Evolutionary conservation across 2,113 vertebrate genomes (phyloP).

Genomic region (Gymnogyps californianus): DNA sequence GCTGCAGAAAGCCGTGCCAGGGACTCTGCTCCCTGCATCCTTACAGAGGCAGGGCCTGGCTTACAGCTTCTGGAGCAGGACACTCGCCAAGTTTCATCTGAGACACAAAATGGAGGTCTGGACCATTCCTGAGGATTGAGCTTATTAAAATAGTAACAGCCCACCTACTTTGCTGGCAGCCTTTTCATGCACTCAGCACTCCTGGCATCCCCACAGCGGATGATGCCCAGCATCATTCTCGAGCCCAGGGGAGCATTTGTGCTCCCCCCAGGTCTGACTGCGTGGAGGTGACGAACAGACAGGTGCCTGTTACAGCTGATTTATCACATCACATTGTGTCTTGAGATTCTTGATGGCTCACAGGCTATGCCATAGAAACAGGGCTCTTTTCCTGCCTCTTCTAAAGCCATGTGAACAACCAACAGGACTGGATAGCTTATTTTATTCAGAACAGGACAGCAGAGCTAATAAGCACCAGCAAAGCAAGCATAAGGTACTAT

Average conservation of each 20-base stretch:
- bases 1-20: background rate
- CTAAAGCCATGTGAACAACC: background rate
- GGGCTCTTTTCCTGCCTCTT: background rate
- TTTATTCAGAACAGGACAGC: background rate
- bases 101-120: background rate
- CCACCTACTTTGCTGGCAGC: background rate
- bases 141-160: background rate
- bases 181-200: fast-evolving
- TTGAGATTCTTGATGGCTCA: fast-evolving
- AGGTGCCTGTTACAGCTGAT: background rate
- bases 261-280: background rate
- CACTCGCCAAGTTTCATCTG: background rate
- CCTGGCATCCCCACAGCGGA: fast-evolving
- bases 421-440: background rate
- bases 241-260: background rate
- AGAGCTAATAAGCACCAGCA: background rate
- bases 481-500: background rate
- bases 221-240: background rate
- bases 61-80: background rate
- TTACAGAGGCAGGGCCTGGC: background rate
- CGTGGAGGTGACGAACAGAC: background rate
- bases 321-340: background rate
- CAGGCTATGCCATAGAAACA: background rate
- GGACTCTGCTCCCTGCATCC: background rate
- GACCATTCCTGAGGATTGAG: background rate